A percentile compares a stretch with the other conserved stretches of the same genome.
phyloP scores from a whole-genome alignment of 2,113 vertebrate genomes.

The Egretta garzetta region DNA sequence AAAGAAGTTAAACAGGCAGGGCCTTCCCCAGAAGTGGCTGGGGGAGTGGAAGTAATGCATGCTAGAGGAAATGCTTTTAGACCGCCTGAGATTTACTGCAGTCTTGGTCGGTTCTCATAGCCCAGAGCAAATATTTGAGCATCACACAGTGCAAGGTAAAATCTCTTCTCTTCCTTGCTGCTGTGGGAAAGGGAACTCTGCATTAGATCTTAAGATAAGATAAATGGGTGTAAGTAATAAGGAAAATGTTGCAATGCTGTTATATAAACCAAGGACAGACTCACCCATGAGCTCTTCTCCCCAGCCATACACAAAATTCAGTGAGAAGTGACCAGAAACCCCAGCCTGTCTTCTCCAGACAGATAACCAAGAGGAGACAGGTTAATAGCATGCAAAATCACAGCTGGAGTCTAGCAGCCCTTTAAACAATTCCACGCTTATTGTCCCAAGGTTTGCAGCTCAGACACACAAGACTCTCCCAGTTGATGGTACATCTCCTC shows the following conservation, averaged over 20 bases:
- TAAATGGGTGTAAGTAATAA: not conserved
- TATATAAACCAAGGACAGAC: not conserved
- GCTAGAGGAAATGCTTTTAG: not conserved
- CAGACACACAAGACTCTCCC: not conserved
- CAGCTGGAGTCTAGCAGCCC: not conserved
- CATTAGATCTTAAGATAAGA: not conserved
- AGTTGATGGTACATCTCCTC: not conserved
- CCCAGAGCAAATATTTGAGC: not conserved
- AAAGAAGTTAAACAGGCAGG: not conserved
- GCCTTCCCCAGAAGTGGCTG: not conserved
- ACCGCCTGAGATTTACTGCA: not conserved
- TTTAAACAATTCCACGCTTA: not conserved
- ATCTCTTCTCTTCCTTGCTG: not conserved
- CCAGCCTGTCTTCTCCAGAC: not conserved
- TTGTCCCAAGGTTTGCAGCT: not conserved
- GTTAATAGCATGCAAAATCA: not conserved
- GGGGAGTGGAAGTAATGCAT: not conserved
- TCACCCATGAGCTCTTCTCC: not conserved
- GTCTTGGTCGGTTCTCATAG: not conserved
- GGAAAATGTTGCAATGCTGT: not conserved
- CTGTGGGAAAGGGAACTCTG: not conserved
- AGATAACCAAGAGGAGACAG: not conserved
- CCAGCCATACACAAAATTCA: not conserved
- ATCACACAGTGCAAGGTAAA: not conserved
- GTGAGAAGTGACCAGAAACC: not conserved